Percentiles rank a stretch among this genome's conserved stretches.
These are phyloP conservation scores for Blomia tropicalis DNA, from an alignment of 2,888 invertebrate genomes.

Conservation along the genomic window DNA sequence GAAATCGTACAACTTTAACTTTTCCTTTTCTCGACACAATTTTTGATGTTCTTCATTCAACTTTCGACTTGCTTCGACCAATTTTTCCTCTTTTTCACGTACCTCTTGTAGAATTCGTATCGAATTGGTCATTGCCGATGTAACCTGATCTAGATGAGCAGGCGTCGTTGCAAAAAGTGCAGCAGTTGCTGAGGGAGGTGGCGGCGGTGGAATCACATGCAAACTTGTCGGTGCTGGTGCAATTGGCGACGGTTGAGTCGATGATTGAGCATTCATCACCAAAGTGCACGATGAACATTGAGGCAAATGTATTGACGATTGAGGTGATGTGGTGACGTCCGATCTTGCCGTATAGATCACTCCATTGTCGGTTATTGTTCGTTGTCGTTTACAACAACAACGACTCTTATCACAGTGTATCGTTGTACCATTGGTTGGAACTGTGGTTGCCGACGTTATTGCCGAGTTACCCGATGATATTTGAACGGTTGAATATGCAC, in stretches of 20 bases:
- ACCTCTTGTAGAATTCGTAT: slow-evolving; percentile 23
- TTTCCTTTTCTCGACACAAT: slow-evolving; percentile 32
- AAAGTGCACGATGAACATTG: not conserved
- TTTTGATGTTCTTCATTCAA: slow-evolving; percentile 33
- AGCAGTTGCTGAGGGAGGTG: not conserved
- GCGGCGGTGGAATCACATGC: not conserved
- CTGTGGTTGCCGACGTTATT: not conserved
- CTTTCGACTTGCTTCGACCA: slow-evolving; percentile 32
- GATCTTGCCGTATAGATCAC: not conserved
- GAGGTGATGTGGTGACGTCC: not conserved
- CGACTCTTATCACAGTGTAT: slow-evolving; percentile 9
- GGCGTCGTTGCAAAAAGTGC: not conserved
- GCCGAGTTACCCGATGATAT: not conserved
- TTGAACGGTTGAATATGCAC: slow-evolving; percentile 11
- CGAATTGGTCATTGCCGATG: not conserved
- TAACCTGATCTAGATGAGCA: slow-evolving; percentile 5
- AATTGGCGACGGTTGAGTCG: not conserved
- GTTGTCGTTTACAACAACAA: slow-evolving; percentile 4
- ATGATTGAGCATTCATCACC: not conserved
- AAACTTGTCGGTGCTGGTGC: not conserved
- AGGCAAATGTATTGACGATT: not conserved
- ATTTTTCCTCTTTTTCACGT: slow-evolving; percentile 31
- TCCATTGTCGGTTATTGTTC: not conserved
- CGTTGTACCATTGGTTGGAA: not conserved
- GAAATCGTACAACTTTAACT: slow-evolving; percentile 33